Evolutionary conservation across 2,888 invertebrate genomes (phyloP).

Genomic region (Chrysolina oricalcia): DNA sequence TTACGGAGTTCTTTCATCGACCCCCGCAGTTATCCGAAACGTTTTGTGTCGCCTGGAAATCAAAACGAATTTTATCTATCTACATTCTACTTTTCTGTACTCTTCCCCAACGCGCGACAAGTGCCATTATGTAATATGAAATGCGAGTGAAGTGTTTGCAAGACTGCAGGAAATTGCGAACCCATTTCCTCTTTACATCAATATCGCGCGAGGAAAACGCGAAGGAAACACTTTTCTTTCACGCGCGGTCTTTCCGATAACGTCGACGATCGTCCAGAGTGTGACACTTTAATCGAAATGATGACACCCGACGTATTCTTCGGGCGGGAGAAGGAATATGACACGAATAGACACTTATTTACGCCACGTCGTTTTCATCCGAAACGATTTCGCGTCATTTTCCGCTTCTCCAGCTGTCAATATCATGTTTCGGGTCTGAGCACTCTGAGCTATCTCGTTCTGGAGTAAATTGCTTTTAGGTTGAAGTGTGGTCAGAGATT

Average conservation of each 20-base stretch:
- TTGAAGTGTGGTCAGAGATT: slow-evolving; percentile 12
- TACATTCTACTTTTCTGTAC: neutral
- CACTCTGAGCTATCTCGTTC: slow-evolving; percentile 25
- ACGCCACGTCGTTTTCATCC: slow-evolving; percentile 37
- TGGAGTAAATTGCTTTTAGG: slow-evolving; percentile 42
- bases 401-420: slow-evolving; percentile 42
- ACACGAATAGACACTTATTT: slow-evolving; percentile 46
- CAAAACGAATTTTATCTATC: slow-evolving; percentile 29
- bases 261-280: neutral
- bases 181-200: slow-evolving; percentile 45
- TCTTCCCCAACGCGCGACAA: neutral
- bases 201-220: slow-evolving; percentile 37
- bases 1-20: neutral
- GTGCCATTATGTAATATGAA: slow-evolving; percentile 29
- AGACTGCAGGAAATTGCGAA: slow-evolving; percentile 42
- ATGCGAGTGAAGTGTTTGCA: slow-evolving; percentile 41
- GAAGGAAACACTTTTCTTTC: slow-evolving; percentile 38
- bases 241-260: neutral
- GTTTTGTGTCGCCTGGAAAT: slow-evolving; percentile 1
- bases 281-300: slow-evolving; percentile 30
- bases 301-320: neutral
- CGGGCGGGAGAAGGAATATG: slow-evolving; percentile 27
- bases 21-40: neutral
- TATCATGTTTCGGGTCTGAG: slow-evolving; percentile 43
- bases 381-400: slow-evolving; percentile 35